Percentiles rank a stretch among this genome's conserved stretches.
Evolutionary conservation across 2,113 vertebrate genomes (phyloP).

Genomic region (Eurystomus gularis): DNA sequence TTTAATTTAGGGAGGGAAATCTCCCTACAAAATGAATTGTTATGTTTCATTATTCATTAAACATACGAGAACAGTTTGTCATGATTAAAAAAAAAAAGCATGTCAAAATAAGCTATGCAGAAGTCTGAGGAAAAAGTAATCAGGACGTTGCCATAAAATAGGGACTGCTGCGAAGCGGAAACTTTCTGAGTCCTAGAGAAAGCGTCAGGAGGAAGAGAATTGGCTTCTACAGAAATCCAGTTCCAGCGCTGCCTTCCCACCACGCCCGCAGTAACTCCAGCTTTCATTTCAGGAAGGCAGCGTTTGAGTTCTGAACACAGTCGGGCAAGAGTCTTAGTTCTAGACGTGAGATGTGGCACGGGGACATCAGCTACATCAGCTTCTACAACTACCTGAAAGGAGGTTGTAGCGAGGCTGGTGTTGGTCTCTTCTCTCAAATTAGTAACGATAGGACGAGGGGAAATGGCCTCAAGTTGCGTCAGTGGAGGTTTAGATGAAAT

Average conservation of each 20-base stretch:
- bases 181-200: background rate
- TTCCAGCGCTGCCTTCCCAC: background rate
- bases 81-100: background rate
- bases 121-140: background rate
- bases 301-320: background rate
- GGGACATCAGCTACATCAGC: too few species aligned
- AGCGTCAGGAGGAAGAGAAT: background rate
- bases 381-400: too few species aligned
- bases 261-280: background rate
- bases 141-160: background rate
- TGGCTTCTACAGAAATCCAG: background rate
- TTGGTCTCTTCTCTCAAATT: too few species aligned
- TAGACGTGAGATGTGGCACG: background rate
- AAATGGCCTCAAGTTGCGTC: too few species aligned
- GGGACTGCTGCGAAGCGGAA: background rate
- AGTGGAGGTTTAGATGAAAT: too few species aligned
- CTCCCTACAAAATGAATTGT: background rate
- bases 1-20: background rate
- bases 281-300: background rate
- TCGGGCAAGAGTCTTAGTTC: background rate
- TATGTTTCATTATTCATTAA: conserved; percentile 26
- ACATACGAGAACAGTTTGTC: conserved; percentile 19
- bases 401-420: too few species aligned
- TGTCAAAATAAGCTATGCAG: background rate
- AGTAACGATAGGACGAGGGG: too few species aligned